Percentiles rank a stretch among this genome's conserved stretches.
Conservation (phyloP, 1,140 invertebrate species). For the Zaprionus ornatus region DNA sequence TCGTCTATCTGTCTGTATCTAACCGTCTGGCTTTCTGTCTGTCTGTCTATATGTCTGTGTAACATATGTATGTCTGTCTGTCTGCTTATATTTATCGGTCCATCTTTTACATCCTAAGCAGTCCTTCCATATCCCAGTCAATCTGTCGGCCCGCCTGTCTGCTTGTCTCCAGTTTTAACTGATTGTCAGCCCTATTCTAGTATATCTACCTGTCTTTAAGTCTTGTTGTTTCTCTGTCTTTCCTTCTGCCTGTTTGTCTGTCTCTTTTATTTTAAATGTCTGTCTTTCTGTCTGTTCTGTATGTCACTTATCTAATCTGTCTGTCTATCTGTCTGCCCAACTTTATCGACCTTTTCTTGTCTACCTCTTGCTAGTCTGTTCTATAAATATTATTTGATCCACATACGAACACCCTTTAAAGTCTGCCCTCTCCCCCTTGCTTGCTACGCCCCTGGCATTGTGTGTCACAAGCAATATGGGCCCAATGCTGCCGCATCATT, state of each 20-base stretch:
- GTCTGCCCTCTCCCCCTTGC: neutral
- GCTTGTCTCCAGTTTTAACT: neutral
- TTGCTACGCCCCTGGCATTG: neutral
- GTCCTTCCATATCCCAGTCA: too few species aligned
- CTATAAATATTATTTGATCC: too few species aligned
- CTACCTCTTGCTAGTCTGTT: too few species aligned
- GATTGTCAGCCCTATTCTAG: neutral
- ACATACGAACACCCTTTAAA: neutral
- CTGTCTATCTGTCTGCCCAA: neutral
- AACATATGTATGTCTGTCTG: neutral
- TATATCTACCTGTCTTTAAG: neutral
- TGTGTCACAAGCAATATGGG: constrained; percentile 40
- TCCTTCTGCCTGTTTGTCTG: neutral
- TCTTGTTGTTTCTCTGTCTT: neutral
- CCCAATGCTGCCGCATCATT: constrained; percentile 55
- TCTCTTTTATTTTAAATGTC: neutral
- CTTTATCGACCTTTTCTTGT: too few species aligned
- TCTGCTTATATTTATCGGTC: neutral
- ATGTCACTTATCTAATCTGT: neutral
- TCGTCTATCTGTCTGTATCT: too few species aligned
- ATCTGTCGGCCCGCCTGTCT: neutral
- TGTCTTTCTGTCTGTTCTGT: neutral
- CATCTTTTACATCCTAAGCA: too few species aligned
- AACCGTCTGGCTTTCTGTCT: too few species aligned
- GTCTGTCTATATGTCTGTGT: neutral